A percentile compares a stretch with the other conserved stretches of the same genome.
phyloP scores from a whole-genome alignment of 2,113 vertebrate species.

The Passer domesticus region DNA sequence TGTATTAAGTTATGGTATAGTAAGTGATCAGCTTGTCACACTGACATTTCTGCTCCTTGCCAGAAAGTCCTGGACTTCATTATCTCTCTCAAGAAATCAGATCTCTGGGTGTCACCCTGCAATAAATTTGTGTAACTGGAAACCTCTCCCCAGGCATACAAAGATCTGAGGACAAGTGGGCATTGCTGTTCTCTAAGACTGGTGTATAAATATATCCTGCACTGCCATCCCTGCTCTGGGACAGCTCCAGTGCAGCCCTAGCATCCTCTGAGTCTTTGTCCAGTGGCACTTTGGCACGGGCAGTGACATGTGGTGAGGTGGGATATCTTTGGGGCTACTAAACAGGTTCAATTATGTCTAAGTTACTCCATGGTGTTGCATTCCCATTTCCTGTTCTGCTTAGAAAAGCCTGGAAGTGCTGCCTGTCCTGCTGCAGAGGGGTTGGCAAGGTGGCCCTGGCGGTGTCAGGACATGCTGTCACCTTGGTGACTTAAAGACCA shows the following conservation, averaged over 20 bases:
- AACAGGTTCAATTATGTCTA: neutral
- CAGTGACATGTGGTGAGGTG: neutral
- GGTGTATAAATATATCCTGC: conserved; percentile 39
- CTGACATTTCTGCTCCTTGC: conserved; percentile 68
- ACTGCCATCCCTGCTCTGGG: neutral
- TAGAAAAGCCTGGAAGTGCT: neutral
- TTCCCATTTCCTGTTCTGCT: rapidly evolving
- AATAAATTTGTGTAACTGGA: conserved; percentile 66
- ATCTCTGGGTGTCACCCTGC: conserved; percentile 51
- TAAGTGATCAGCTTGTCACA: conserved; percentile 64
- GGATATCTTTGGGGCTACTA: neutral
- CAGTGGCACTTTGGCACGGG: neutral
- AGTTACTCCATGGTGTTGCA: neutral
- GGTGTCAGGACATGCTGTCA: neutral
- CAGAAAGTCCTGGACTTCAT: conserved; percentile 65
- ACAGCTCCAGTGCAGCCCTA: neutral
- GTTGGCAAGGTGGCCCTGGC: neutral
- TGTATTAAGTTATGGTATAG: conserved; percentile 72
- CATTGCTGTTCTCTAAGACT: conserved; percentile 40
- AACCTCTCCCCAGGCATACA: conserved; percentile 22
- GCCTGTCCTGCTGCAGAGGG: neutral
- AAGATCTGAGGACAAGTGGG: conserved; percentile 37
- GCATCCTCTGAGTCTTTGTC: neutral
- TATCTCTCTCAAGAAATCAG: conserved; percentile 63
- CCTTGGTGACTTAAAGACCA: neutral